A percentile compares a stretch with the other conserved stretches of the same genome.
phyloP scores from a whole-genome alignment of 2,888 invertebrate species.

The Eucriotettix oculatus region DNA sequence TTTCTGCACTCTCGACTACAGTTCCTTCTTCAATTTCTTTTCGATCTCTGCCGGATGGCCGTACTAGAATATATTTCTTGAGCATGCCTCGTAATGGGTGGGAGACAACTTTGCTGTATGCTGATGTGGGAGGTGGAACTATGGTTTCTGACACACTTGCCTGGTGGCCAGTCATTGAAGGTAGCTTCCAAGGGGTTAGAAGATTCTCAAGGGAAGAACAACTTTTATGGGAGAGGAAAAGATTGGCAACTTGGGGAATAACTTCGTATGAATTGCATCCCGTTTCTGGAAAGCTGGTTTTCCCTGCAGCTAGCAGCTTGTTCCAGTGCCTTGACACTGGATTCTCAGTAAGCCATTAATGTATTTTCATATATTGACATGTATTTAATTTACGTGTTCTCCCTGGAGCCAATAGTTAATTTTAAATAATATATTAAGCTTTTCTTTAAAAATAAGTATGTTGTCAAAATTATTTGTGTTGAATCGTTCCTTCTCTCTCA shows the following conservation, averaged over 20 bases:
- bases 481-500: background rate
- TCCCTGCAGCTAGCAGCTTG: slow-evolving; percentile 76
- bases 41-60: slow-evolving; percentile 57
- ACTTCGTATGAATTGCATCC: slow-evolving; percentile 81
- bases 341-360: slow-evolving; percentile 45
- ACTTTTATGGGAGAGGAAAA: slow-evolving; percentile 76
- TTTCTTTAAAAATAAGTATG: background rate
- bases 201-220: slow-evolving; percentile 77
- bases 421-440: background rate
- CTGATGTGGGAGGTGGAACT: slow-evolving; percentile 40
- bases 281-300: slow-evolving; percentile 68
- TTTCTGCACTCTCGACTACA: slow-evolving; percentile 63
- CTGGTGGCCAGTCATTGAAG: slow-evolving; percentile 71
- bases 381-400: too few relatives aligned
- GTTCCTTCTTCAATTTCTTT: slow-evolving; percentile 71
- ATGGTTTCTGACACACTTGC: slow-evolving; percentile 5
- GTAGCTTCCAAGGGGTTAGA: slow-evolving; percentile 45
- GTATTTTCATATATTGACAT: too few relatives aligned
- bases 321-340: slow-evolving; percentile 70
- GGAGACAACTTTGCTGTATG: slow-evolving; percentile 76
- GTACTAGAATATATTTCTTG: slow-evolving; percentile 76
- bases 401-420: too few relatives aligned
- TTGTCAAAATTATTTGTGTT: background rate
- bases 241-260: slow-evolving; percentile 84
- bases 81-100: slow-evolving; percentile 75